Base-by-base conservation (phyloP, 2,797 vertebrate genomes). In the Scomberomorus guttatus region DNA sequence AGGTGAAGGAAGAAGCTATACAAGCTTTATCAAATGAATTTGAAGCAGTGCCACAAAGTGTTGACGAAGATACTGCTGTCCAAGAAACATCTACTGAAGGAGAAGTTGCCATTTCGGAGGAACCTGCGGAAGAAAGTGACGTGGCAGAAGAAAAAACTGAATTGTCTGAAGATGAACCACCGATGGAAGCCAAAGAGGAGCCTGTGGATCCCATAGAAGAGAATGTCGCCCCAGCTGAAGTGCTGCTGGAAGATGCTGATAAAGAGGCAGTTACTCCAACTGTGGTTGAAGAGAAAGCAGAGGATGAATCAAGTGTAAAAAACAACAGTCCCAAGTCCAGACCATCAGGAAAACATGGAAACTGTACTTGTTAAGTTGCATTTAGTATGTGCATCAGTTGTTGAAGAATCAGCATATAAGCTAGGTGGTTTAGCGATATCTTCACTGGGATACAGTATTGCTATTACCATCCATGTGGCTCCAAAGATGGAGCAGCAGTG, bases 381-480 rank as follows among this genome's bases (percentile, higher is more conserved):
- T 59, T 84, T 72, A 4, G 76, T 58, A 1, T 91, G 86, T 66
- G 27, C 24, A 20, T 75, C 76, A 17, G 63, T 72, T 37, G 66
- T 90, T 57, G 66, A 81, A 44, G 67, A 86, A 39, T 89, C 86
- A 2, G 25, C 20, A 1, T 89, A 44, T 12, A 51, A 56, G 6
- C 62, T 69, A 5, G 20, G 22, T 58, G 66, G 22, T 72, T 63
- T 87, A 12, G 63, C 63, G 11, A 29, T 77, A 5, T 66, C 78
- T 29, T 79, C 78, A 24, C 8, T 25, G 1, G 46, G 64, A 42
- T 54, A 66, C 60, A 54, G 18, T 29, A 72, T 91, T 65, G 74
- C 56, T 4, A 20, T 92, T 18, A 73, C n/a, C 12, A 75, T 90
- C 6, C 20, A 87, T 17, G n/a, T 93, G 46, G 6, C 18, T 58